Percentiles rank a stretch among this genome's conserved stretches.
phyloP scores from a whole-genome alignment of 2,888 invertebrate species.

The Rhingia rostrata region DNA sequence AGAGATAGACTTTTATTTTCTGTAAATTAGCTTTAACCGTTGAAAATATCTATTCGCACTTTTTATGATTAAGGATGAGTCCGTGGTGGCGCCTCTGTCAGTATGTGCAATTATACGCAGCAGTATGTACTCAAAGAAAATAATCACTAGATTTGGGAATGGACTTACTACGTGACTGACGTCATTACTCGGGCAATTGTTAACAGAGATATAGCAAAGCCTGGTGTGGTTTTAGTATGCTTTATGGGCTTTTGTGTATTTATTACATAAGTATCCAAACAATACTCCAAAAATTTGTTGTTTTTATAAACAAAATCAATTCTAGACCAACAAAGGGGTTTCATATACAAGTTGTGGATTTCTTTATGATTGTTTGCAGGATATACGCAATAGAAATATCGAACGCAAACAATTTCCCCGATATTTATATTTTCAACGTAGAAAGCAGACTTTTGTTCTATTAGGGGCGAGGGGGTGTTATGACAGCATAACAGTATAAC shows the following conservation, averaged over 20 bases:
- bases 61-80: slow-evolving; percentile 35
- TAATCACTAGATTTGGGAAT: slow-evolving; percentile 14
- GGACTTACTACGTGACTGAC: slow-evolving; percentile 24
- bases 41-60: slow-evolving; percentile 42
- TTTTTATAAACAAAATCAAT: slow-evolving; percentile 41
- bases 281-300: slow-evolving; percentile 7
- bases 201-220: slow-evolving; percentile 27
- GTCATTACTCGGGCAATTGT: slow-evolving; percentile 26
- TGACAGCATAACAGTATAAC: too few relatives aligned
- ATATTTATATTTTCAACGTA: slow-evolving; percentile 21
- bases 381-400: slow-evolving; percentile 17
- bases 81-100: slow-evolving; percentile 9
- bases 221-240: slow-evolving; percentile 2
- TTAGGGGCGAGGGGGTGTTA: too few relatives aligned
- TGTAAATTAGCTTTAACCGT: slow-evolving; percentile 44
- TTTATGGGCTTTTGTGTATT: slow-evolving; percentile 28
- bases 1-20: neutral
- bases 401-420: slow-evolving; percentile 12
- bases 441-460: neutral
- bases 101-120: neutral
- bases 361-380: neutral
- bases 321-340: slow-evolving; percentile 20
- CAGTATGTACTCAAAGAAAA: neutral
- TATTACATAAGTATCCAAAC: slow-evolving; percentile 42
- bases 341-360: neutral